These are phyloP conservation scores for Incurvaria masculella DNA, from an alignment of 2,888 invertebrate species.

Conservation along the genomic window DNA sequence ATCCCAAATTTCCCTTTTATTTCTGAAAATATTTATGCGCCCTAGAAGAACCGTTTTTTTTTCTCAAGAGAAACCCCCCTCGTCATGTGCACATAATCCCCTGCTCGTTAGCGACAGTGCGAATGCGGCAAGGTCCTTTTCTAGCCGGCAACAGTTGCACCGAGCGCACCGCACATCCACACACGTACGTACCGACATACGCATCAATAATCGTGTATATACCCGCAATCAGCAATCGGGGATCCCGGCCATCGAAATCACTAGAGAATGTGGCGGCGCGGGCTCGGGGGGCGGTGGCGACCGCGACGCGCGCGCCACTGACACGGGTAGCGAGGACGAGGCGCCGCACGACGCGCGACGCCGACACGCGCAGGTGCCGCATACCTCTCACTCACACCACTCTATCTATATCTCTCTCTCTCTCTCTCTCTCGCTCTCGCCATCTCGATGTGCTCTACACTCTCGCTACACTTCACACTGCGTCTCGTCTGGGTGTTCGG, in stretches of 20 bases:
- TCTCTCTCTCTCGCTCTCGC: conserved; percentile 36
- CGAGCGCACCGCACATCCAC: too few species aligned
- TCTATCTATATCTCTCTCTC: conserved; percentile 42
- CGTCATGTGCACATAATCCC: conserved; percentile 6
- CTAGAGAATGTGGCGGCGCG: conserved; percentile 70
- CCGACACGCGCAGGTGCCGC: conserved; percentile 41
- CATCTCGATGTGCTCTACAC: conserved; percentile 40
- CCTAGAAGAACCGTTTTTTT: too few species aligned
- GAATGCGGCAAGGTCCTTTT: conserved; percentile 8
- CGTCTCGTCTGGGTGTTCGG: conserved; percentile 45
- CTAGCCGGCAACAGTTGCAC: conserved; percentile 7
- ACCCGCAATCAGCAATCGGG: conserved; percentile 54
- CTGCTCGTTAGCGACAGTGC: conserved; percentile 6
- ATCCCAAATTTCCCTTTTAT: too few species aligned
- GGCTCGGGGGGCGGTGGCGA: conserved; percentile 30
- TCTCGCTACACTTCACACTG: conserved; percentile 22
- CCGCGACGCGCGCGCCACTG: conserved; percentile 57
- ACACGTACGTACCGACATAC: too few species aligned
- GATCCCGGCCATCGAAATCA: conserved; percentile 70
- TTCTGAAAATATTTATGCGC: too few species aligned
- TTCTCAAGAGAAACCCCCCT: conserved; percentile 7
- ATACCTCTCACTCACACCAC: conserved; percentile 48
- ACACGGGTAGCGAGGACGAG: conserved; percentile 69
- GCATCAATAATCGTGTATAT: background rate
- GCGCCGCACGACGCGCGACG: conserved; percentile 41